Evolutionary conservation across 53 echinoderm and acorn worm species (phyloP).

Genomic region (Henricia sp.): DNA sequence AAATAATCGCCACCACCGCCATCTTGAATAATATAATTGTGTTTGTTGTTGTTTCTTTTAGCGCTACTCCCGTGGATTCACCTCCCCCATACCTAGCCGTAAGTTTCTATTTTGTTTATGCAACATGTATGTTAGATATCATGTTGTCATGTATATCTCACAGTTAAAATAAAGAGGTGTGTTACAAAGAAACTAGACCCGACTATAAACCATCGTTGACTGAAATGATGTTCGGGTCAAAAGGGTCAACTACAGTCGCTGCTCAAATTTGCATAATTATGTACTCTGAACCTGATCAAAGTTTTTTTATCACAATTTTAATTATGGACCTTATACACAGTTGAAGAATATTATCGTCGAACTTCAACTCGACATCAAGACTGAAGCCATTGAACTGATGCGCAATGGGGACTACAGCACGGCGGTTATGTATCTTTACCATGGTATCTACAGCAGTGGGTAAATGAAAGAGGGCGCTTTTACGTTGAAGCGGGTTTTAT

Average conservation of each 20-base stretch:
- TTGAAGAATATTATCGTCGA: neutral
- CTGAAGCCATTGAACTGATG: neutral
- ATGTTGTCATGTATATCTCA: no score
- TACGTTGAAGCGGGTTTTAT: neutral
- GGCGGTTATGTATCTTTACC: neutral
- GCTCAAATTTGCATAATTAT: no score
- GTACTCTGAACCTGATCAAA: no score
- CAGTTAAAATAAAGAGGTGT: no score
- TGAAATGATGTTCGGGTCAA: no score
- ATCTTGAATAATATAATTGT: no score
- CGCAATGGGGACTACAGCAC: neutral
- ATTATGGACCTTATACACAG: neutral
- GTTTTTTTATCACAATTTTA: neutral
- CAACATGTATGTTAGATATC: no score
- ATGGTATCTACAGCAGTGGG: neutral
- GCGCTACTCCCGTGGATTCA: neutral
- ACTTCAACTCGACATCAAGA: slow-evolving; percentile 1
- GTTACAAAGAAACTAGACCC: no score
- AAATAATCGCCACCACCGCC: no score
- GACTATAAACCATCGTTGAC: no score
- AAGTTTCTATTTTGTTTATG: neutral
- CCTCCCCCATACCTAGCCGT: neutral
- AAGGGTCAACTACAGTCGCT: no score
- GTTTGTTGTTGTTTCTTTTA: neutral
- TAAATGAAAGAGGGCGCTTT: neutral